Percentiles rank a stretch among this genome's conserved stretches.
Conservation (phyloP, 1,140 invertebrate genomes). For the Anadara kagoshimensis region DNA sequence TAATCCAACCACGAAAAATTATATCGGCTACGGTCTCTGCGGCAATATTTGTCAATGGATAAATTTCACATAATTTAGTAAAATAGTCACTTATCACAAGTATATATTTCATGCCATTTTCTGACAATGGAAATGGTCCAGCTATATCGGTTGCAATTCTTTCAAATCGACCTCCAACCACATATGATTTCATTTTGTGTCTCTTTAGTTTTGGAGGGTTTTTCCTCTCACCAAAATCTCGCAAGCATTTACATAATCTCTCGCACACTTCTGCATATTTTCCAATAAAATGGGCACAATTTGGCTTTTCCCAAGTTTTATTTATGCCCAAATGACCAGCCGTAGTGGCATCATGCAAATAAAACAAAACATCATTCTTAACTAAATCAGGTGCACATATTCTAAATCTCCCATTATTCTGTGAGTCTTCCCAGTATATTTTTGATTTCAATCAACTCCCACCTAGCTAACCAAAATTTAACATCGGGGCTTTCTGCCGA, state of each 20-base stretch:
- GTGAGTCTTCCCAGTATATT: not conserved
- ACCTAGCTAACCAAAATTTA: slow-evolving; percentile 20
- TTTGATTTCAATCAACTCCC: slow-evolving; percentile 23
- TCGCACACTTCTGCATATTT: slow-evolving; percentile 1
- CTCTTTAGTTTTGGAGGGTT: not conserved
- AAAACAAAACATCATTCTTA: not conserved
- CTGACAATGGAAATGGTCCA: slow-evolving; percentile 24
- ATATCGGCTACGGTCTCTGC: slow-evolving; percentile 18
- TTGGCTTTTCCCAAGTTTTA: not conserved
- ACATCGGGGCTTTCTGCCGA: not conserved
- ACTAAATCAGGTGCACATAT: not conserved
- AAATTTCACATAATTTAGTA: slow-evolving; percentile 18
- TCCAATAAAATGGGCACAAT: slow-evolving; percentile 1
- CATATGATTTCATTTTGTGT: slow-evolving; percentile 2
- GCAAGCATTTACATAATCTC: slow-evolving; percentile 12
- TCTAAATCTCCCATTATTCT: not conserved
- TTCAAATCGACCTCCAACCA: slow-evolving; percentile 7
- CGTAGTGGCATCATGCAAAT: not conserved
- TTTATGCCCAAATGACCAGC: slow-evolving; percentile 8
- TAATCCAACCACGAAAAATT: slow-evolving; percentile 17
- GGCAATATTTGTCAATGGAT: slow-evolving; percentile 24
- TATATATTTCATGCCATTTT: slow-evolving; percentile 11
- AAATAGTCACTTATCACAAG: slow-evolving; percentile 27
- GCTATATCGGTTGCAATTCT: slow-evolving; percentile 28
- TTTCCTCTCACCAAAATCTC: slow-evolving; percentile 14